Conservation (phyloP, 2,113 vertebrate genomes). For the Stigmatopora argus region DNA sequence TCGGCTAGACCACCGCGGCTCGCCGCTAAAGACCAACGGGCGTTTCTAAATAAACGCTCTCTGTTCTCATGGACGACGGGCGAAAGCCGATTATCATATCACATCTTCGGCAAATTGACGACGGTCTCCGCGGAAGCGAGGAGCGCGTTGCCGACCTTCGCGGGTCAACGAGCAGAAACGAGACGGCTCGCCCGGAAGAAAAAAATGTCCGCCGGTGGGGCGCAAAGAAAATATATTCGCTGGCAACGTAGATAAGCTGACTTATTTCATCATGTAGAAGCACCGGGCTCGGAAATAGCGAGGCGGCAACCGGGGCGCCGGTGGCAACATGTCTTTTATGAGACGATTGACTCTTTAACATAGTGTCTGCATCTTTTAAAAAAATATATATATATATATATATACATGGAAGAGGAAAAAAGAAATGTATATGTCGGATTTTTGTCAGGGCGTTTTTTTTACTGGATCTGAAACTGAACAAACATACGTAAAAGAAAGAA, state of each 20-base stretch:
- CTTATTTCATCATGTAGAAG: slow-evolving; percentile 51
- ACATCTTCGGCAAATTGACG: slow-evolving; percentile 9
- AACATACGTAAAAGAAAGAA: too few species aligned
- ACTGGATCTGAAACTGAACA: too few species aligned
- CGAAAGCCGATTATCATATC: slow-evolving; percentile 24
- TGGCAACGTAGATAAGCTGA: slow-evolving; percentile 37
- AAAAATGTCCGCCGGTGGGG: slow-evolving; percentile 24
- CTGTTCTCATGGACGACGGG: not conserved
- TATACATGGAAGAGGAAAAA: too few species aligned
- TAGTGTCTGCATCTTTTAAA: too few species aligned
- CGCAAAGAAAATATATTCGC: slow-evolving; percentile 22
- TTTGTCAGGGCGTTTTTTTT: too few species aligned
- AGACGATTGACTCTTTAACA: too few species aligned
- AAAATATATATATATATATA: too few species aligned
- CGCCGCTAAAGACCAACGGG: slow-evolving; percentile 16
- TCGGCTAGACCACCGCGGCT: not conserved
- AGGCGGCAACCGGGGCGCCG: not conserved
- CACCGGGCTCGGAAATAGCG: slow-evolving; percentile 11
- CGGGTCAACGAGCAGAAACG: slow-evolving; percentile 29
- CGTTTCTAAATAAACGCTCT: slow-evolving; percentile 14
- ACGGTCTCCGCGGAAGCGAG: slow-evolving; percentile 3
- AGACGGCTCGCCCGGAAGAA: not conserved
- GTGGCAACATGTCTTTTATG: not conserved
- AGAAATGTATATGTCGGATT: too few species aligned
- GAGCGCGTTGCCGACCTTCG: slow-evolving; percentile 6